A percentile compares a stretch with the other conserved stretches of the same genome.
These are phyloP conservation scores for Patella ulyssiponensis DNA, from an alignment of 2,888 invertebrate genomes.

Conservation along the genomic window DNA sequence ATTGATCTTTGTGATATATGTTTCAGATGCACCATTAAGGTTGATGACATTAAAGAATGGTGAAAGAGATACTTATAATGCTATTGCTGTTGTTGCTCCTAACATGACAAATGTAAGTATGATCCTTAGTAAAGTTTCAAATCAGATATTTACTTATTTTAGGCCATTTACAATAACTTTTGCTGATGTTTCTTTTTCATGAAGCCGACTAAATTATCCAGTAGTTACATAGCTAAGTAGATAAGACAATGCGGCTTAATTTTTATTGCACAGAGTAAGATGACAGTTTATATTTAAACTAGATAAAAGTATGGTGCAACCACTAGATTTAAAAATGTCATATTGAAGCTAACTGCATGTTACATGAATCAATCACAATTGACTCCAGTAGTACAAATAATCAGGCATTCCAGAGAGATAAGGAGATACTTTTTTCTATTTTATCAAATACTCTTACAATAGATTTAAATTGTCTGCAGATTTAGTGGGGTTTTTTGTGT, in stretches of 20 bases:
- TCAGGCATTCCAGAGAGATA: no score
- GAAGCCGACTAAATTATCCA: no score
- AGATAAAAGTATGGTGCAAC: no score
- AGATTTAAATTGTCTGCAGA: no score
- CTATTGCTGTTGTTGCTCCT: constrained; percentile 67
- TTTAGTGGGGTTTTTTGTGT: not conserved
- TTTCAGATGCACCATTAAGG: constrained; percentile 61
- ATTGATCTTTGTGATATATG: not conserved
- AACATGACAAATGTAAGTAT: constrained; percentile 69
- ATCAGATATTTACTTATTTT: not conserved
- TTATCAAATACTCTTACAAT: not conserved
- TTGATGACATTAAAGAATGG: constrained; percentile 69
- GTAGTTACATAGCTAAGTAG: no score
- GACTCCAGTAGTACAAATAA: no score
- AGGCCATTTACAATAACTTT: not conserved
- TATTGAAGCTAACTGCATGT: no score
- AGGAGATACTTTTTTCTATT: not conserved
- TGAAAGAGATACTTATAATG: constrained; percentile 57
- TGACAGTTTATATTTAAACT: no score
- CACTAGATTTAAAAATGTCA: no score
- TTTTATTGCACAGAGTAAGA: no score
- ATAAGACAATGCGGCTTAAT: no score
- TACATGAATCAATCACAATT: no score
- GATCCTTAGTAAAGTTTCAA: not conserved
- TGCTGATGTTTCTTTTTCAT: not conserved